A percentile compares a stretch with the other conserved stretches of the same genome.
Evolutionary conservation across 2,797 vertebrate species (phyloP).

Genomic region (Cyprinodon diabolis): DNA sequence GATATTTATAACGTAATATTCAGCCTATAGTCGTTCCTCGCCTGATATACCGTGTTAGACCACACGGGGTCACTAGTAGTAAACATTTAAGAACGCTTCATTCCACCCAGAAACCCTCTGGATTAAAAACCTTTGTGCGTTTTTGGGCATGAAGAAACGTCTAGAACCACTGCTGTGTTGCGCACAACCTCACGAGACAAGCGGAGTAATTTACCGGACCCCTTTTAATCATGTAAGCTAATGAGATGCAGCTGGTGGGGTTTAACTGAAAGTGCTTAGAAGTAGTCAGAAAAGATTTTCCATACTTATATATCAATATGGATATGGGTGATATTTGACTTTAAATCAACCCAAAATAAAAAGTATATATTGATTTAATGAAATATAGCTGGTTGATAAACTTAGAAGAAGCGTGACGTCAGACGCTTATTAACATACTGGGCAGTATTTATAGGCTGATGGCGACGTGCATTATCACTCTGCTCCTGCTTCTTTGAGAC

Average conservation of each 20-base stretch:
- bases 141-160: background rate
- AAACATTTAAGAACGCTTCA: background rate
- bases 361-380: background rate
- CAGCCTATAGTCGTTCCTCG: background rate
- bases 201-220: background rate
- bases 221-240: background rate
- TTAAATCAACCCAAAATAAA: background rate
- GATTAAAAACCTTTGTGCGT: background rate
- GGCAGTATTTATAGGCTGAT: slow-evolving; percentile 58
- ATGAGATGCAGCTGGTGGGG: slow-evolving; percentile 14
- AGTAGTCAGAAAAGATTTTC: background rate
- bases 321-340: background rate
- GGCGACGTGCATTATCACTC: background rate
- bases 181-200: too few relatives aligned
- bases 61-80: slow-evolving; percentile 56
- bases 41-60: slow-evolving; percentile 13
- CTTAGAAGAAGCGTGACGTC: slow-evolving; percentile 36
- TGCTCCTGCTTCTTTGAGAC: background rate
- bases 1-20: background rate
- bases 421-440: slow-evolving; percentile 64
- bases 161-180: too few relatives aligned
- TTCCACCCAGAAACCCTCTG: background rate
- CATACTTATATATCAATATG: background rate
- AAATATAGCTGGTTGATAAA: background rate
- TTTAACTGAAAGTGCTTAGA: background rate